Percentiles rank a stretch among this genome's conserved stretches.
phyloP scores from a whole-genome alignment of 2,113 vertebrate species.

The Pseudorasbora parva region DNA sequence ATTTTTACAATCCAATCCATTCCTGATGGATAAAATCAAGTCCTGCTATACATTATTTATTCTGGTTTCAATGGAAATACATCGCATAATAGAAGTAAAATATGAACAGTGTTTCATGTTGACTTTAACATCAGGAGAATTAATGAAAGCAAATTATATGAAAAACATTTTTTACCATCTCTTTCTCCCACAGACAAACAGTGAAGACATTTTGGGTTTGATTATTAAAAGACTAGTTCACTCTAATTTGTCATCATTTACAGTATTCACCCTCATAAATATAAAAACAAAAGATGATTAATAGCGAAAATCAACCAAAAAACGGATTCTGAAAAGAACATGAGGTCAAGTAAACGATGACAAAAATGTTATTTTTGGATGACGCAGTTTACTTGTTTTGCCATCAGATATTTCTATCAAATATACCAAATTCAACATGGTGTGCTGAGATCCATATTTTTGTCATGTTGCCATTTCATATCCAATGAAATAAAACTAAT shows the following conservation, averaged over 20 bases:
- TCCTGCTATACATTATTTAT: background rate
- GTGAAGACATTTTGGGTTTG: background rate
- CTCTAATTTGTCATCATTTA: background rate
- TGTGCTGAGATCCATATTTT: constrained; percentile 49
- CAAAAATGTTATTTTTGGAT: background rate
- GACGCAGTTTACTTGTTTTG: constrained; percentile 23
- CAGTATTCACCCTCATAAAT: background rate
- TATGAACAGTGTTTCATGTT: background rate
- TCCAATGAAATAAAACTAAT: constrained; percentile 44
- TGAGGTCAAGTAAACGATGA: background rate
- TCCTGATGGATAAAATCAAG: background rate
- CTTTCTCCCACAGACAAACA: background rate
- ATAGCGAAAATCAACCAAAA: background rate
- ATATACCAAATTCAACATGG: constrained; percentile 46
- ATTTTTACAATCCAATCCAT: too few relatives aligned
- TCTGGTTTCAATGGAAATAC: background rate
- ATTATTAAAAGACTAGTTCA: background rate
- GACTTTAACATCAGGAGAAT: constrained; percentile 10
- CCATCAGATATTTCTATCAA: constrained; percentile 45
- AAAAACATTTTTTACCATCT: background rate
- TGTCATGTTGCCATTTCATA: constrained; percentile 55
- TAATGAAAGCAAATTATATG: background rate
- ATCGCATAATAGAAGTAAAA: background rate
- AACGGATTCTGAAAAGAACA: background rate
- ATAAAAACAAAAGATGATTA: background rate